A percentile compares a stretch with the other conserved stretches of the same genome.
These are phyloP conservation scores for Thunnus thynnus DNA, from an alignment of 2,113 vertebrate species.

Conservation along the genomic window DNA sequence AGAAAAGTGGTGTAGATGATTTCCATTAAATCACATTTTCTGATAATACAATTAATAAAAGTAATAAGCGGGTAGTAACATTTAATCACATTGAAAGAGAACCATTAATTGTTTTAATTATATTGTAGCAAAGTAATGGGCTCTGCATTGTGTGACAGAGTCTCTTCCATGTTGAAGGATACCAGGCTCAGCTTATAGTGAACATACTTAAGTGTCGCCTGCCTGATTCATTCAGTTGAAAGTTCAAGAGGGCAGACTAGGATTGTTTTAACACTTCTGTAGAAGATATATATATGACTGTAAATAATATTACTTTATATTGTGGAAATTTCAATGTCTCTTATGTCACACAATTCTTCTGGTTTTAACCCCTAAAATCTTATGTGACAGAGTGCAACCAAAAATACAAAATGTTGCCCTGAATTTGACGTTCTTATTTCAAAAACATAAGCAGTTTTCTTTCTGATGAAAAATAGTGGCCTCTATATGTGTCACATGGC, in stretches of 20 bases:
- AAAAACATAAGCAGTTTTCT: too few relatives aligned
- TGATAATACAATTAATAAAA: conserved; percentile 39
- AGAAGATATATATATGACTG: too few relatives aligned
- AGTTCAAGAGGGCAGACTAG: not conserved
- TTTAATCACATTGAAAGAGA: conserved; percentile 32
- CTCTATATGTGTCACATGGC: too few relatives aligned
- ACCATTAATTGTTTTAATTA: conserved; percentile 24
- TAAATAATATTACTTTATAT: too few relatives aligned
- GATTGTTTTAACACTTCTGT: not conserved
- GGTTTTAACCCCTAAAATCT: too few relatives aligned
- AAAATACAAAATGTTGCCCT: too few relatives aligned
- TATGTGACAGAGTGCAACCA: too few relatives aligned
- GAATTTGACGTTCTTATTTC: too few relatives aligned
- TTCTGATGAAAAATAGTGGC: too few relatives aligned
- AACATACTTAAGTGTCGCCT: not conserved
- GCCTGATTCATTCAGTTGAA: too few relatives aligned
- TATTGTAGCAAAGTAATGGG: not conserved
- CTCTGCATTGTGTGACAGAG: conserved; percentile 1
- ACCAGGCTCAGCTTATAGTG: not conserved
- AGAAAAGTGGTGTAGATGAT: conserved; percentile 28
- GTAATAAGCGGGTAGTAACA: conserved; percentile 14
- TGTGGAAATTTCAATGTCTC: too few relatives aligned
- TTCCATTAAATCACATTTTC: conserved; percentile 53
- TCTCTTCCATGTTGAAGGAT: not conserved
- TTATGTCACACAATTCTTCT: too few relatives aligned